phyloP scores from a whole-genome alignment of 1,140 invertebrate genomes.

The Drosophila simulans region DNA sequence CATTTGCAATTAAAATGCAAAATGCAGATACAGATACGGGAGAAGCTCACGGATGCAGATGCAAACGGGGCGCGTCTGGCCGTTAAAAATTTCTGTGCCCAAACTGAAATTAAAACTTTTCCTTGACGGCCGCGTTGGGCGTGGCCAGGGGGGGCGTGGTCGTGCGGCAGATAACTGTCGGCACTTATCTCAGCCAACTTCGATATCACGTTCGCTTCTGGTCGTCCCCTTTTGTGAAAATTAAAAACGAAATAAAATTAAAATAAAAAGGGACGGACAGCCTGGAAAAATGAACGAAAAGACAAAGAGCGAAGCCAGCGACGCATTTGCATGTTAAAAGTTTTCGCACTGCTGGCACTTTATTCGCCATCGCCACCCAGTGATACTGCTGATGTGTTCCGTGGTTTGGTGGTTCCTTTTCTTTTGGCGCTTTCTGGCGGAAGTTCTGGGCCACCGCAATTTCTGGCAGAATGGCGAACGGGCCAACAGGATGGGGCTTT shows the following conservation, averaged over 20 bases:
- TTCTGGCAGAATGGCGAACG: slow-evolving; percentile 18
- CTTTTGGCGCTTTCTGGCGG: slow-evolving; percentile 47
- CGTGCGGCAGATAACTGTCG: slow-evolving; percentile 56
- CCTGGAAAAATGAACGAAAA: slow-evolving; percentile 13
- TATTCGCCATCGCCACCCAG: slow-evolving; percentile 27
- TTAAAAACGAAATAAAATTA: slow-evolving; percentile 80
- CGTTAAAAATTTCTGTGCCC: slow-evolving; percentile 60
- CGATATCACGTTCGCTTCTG: slow-evolving; percentile 70
- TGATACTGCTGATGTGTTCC: slow-evolving; percentile 45
- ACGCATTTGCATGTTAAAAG: slow-evolving; percentile 82
- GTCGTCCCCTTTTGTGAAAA: slow-evolving; percentile 49
- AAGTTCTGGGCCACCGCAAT: slow-evolving; percentile 73
- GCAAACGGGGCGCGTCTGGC: slow-evolving; percentile 13
- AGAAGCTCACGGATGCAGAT: slow-evolving; percentile 23
- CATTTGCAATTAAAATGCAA: slow-evolving; percentile 84
- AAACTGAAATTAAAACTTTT: slow-evolving; percentile 82
- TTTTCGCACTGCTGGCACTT: slow-evolving; percentile 77
- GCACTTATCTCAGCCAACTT: slow-evolving; percentile 77
- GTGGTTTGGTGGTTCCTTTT: slow-evolving; percentile 58
- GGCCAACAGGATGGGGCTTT: slow-evolving; percentile 4
- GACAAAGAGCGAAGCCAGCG: slow-evolving; percentile 15
- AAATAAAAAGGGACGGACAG: slow-evolving; percentile 33
- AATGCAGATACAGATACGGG: slow-evolving; percentile 64
- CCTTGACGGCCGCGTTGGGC: slow-evolving; percentile 51
- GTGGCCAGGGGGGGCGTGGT: slow-evolving; percentile 25